These are phyloP conservation scores for Heliconius ethilla DNA, from an alignment of 2,888 invertebrate genomes.

Conservation along the genomic window DNA sequence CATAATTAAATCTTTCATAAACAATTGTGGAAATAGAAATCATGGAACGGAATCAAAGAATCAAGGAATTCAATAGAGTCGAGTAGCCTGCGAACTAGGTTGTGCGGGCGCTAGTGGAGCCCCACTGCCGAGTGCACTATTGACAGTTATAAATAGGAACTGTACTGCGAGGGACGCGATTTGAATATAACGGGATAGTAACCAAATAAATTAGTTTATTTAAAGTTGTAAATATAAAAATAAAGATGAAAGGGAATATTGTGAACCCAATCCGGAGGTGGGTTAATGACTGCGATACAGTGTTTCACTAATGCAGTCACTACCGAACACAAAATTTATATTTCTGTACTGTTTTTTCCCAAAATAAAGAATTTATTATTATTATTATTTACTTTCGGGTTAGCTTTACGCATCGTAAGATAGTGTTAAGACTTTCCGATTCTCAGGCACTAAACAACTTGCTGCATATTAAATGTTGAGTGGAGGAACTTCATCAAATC, in stretches of 20 bases:
- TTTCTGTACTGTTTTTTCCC: too few species aligned
- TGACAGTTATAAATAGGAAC: conserved; percentile 5
- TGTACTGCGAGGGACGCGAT: not conserved
- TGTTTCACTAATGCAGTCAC: too few species aligned
- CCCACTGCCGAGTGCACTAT: not conserved
- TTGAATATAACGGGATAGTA: not conserved
- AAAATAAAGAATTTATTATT: too few species aligned
- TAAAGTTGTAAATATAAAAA: too few species aligned
- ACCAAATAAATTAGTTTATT: too few species aligned
- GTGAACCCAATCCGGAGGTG: too few species aligned
- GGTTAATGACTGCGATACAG: too few species aligned
- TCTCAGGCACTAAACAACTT: too few species aligned
- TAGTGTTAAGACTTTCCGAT: too few species aligned
- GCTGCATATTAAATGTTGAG: not conserved
- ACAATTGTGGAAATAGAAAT: not conserved
- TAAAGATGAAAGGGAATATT: too few species aligned
- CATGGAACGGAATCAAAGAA: not conserved
- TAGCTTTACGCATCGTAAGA: not conserved
- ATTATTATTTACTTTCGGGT: too few species aligned
- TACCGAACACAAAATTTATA: too few species aligned
- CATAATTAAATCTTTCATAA: not conserved
- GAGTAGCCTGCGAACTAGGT: conserved; percentile 8
- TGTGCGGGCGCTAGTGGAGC: not conserved
- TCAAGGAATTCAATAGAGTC: conserved; percentile 3
- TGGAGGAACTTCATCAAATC: not conserved